Evolutionary conservation across 2,113 vertebrate genomes (phyloP), one percentile per base, ranked within the genome.

Genomic region (Daubentonia madagascariensis): DNA sequence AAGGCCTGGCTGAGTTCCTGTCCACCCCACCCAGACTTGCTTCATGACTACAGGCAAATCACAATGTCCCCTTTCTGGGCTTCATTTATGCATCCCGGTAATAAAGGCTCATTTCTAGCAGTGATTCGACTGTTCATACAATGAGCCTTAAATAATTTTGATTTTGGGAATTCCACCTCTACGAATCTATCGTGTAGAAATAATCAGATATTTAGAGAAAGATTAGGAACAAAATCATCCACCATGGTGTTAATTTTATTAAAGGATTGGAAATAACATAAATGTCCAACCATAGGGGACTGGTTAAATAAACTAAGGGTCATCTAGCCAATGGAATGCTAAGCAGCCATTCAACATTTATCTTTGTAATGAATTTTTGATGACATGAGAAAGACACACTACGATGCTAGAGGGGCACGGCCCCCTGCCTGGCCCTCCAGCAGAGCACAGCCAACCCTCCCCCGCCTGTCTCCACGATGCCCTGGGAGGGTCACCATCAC

Each of bases 1-100:
- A 0, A 40, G 45, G 0, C 0, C 22, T 37, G 32, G 45, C 43
- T 0, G 0, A 25, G 37, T 4, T 48, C 81, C 4, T 2, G 22
- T 17, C 45, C 63, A 0, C 37, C 57, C 37, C 2, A 25, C 25
- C 50, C 14, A 11, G 6, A 37, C 25, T 30, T 6, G 48, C 63
- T 67, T 8, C 0, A 12, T 35, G 67, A 67, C 57, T 65, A 3
- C 7, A 7, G 43, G 48, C 30, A 5, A 22, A n/a, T 70, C 22
- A 12, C 20, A 9, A 20, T 8, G 61, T 1, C 0, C 40, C 48
- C 16, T 68, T 68, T 65, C 40, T 13, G 17, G 65, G 52, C 35
- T 57, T 65, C 23, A 0, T 7, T 79, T 73, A 72, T 35, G 23
- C 13, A 6, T 22, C 59, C 65, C 48, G 40, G 8, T 30, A 32